Evolutionary conservation across 2,888 invertebrate genomes (phyloP).

Genomic region (Macrophya annulata): DNA sequence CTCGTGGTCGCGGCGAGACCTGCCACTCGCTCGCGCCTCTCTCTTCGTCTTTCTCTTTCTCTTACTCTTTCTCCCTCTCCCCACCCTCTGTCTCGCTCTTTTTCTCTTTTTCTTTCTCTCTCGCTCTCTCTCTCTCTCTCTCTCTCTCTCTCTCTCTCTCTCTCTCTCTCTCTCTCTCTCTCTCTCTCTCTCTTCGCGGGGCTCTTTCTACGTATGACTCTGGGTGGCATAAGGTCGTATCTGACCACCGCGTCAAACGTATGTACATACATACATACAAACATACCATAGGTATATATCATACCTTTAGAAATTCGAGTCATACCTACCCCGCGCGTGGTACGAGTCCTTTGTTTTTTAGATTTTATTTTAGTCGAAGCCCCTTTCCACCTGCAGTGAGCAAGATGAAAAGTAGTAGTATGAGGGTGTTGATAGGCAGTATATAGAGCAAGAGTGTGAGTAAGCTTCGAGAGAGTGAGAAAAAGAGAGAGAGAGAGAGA

Average conservation of each 20-base stretch:
- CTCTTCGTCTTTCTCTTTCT: slow-evolving; percentile 56
- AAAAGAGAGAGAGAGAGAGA: not conserved
- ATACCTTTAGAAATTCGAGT: slow-evolving; percentile 30
- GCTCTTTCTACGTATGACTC: slow-evolving; percentile 59
- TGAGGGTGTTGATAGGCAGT: slow-evolving; percentile 31
- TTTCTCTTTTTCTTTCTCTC: slow-evolving; percentile 55
- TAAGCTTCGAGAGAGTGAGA: slow-evolving; percentile 14
- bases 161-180: slow-evolving; percentile 50
- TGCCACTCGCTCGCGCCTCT: slow-evolving; percentile 59
- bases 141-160: slow-evolving; percentile 56
- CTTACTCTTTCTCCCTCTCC: slow-evolving; percentile 34
- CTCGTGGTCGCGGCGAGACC: slow-evolving; percentile 73
- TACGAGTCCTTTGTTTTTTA: slow-evolving; percentile 36
- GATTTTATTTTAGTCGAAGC: not conserved
- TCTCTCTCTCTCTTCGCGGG: slow-evolving; percentile 48
- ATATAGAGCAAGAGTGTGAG: slow-evolving; percentile 2
- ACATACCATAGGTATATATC: no score
- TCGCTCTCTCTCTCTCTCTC: slow-evolving; percentile 53
- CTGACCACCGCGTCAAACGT: slow-evolving; percentile 55
- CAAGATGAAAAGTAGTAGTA: not conserved
- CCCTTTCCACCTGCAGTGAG: not conserved
- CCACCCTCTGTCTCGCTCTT: slow-evolving; percentile 21
- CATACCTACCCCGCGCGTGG: not conserved
- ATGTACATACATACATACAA: no score
- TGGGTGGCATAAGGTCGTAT: slow-evolving; percentile 50